Evolutionary conservation across 2,888 invertebrate genomes (phyloP), one percentile per base, ranked within the genome.

Genomic region (Petrophora chlorosata): DNA sequence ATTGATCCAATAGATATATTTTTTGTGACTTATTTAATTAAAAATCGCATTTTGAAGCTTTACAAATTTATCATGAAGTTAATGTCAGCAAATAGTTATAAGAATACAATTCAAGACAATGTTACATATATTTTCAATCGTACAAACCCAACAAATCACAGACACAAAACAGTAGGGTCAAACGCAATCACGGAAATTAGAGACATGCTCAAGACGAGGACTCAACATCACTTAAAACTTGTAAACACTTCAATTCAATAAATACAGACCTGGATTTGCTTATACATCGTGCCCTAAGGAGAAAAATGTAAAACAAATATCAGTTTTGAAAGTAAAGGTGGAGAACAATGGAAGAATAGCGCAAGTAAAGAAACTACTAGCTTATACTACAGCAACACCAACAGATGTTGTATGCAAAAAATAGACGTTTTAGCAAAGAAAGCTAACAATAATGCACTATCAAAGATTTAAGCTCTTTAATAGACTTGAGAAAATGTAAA

Each of bases 211-310:
- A 64, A 74, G 62, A 75, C 68, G 67, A 61, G 62, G 69, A 73
- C 65, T 72, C 74, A 79, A 85, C 78, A 77, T 81, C 76, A 85
- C 79, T 79, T 77, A 68, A 75, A 81, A 80, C 64, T 75, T 63
- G 47, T 36, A 59, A n/a, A 70, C 61, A 70, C 41, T 67, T 68
- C 62, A 69, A 66, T 60, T 68, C 56, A 71, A 66, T 58, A 17
- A 72, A 85, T 90, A 91, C 91, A 86, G 84, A 91, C 91, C 91
- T 91, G 88, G 71, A 91, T 90, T 84, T 90, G 89, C 73, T 90
- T 91, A 90, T 79, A 91, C 75, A 88, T 85, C 86, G 90, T 85
- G 77, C 76, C 90, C 91, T 91, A 88, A 77, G 80, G 83, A 89
- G 73, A 85, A 82, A 89, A 86, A 70, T 63, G 34, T 65, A 69